These are phyloP conservation scores for Spilosoma lubricipeda DNA, from an alignment of 2,888 invertebrate genomes.

Conservation along the genomic window DNA sequence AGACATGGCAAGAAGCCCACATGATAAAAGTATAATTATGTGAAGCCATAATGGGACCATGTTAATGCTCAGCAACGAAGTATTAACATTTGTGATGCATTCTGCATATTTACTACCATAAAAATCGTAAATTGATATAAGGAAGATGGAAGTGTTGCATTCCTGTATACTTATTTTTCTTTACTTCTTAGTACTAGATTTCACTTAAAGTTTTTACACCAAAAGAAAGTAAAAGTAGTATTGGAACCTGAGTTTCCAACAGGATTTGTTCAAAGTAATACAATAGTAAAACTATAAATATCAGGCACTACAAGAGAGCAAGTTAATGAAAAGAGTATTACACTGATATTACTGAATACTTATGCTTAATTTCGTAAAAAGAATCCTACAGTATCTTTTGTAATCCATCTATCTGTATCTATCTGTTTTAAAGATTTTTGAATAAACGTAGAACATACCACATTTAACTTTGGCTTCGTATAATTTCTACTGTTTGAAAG, in stretches of 20 bases:
- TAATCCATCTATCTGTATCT: neutral
- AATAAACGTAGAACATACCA: neutral
- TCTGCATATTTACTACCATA: neutral
- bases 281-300: no score
- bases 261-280: no score
- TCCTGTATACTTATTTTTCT: no score
- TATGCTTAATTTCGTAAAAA: neutral
- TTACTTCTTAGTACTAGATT: no score
- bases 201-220: no score
- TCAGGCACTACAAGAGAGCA: no score
- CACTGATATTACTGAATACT: no score
- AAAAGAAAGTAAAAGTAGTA: no score
- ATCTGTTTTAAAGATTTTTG: neutral
- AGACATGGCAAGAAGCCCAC: neutral
- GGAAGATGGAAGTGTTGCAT: neutral
- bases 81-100: neutral
- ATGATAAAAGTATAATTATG: neutral
- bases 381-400: neutral
- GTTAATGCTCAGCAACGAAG: neutral
- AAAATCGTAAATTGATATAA: neutral
- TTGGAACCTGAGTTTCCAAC: no score
- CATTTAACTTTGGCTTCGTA: neutral
- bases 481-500: neutral
- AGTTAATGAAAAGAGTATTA: no score
- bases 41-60: neutral